Conservation (phyloP, 2,797 vertebrate genomes). For the Rhabdophis nuchalis region DNA sequence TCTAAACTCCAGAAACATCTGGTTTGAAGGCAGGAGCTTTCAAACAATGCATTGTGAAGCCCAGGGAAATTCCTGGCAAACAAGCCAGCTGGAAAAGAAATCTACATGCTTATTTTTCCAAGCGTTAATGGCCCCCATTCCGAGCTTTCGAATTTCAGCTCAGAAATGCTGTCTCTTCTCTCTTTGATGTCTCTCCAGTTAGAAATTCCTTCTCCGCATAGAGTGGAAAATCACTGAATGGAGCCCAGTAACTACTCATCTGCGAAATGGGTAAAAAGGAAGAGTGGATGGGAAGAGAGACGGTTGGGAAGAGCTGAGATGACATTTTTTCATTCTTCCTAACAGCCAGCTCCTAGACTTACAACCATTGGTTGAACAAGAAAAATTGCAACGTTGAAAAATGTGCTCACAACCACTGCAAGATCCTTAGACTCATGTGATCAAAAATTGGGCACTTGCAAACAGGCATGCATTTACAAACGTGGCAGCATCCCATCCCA, state of each 20-base stretch:
- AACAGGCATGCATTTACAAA: not conserved
- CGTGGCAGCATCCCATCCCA: not conserved
- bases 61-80: not conserved
- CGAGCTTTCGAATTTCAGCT: not conserved
- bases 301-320: not conserved
- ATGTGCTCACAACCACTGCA: not conserved
- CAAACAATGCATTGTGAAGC: not conserved
- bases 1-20: not conserved
- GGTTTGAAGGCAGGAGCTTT: not conserved
- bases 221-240: not conserved
- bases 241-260: not conserved
- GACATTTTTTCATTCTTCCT: too few relatives aligned
- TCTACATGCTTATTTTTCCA: not conserved
- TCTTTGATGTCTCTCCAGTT: not conserved
- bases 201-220: not conserved
- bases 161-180: not conserved
- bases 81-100: not conserved
- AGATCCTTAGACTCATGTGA: not conserved
- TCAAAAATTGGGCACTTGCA: not conserved
- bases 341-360: not conserved
- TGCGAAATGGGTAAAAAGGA: not conserved
- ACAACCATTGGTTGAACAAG: not conserved
- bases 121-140: not conserved
- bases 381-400: not conserved
- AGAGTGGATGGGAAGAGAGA: too few relatives aligned